A percentile compares a stretch with the other conserved stretches of the same genome.
Conservation (phyloP, 2,888 invertebrate species). For the Amphipyra berbera region DNA sequence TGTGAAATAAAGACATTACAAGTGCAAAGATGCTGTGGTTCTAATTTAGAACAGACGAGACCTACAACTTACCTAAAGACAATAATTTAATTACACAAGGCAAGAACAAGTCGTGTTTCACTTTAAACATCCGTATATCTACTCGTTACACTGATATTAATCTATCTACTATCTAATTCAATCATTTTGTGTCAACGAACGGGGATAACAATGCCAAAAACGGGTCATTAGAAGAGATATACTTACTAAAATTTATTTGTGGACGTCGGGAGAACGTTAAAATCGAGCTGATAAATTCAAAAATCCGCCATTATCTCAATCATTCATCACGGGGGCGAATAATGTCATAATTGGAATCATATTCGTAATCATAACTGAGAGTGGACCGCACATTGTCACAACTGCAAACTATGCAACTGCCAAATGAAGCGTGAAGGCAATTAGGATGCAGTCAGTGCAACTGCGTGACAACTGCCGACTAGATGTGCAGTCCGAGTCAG, state of each 20-base stretch:
- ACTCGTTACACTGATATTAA: slow-evolving; percentile 60
- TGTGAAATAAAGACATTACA: slow-evolving; percentile 43
- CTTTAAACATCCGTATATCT: slow-evolving; percentile 53
- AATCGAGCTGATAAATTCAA: slow-evolving; percentile 50
- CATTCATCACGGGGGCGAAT: too few species aligned
- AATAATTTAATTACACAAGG: slow-evolving; percentile 67
- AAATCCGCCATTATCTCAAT: slow-evolving; percentile 32
- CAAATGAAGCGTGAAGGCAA: too few species aligned
- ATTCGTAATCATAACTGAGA: too few species aligned
- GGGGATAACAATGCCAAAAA: slow-evolving; percentile 68
- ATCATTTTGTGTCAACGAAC: slow-evolving; percentile 60
- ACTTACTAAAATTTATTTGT: slow-evolving; percentile 53
- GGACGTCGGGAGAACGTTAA: slow-evolving; percentile 56
- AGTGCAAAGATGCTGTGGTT: slow-evolving; percentile 56
- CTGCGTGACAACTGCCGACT: too few species aligned
- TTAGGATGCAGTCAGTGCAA: too few species aligned
- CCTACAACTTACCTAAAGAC: slow-evolving; percentile 57
- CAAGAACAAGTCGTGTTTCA: slow-evolving; percentile 71
- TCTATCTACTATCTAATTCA: slow-evolving; percentile 58
- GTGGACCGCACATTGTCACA: too few species aligned
- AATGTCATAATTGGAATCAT: too few species aligned
- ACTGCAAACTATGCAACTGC: too few species aligned
- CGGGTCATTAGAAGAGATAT: slow-evolving; percentile 61
- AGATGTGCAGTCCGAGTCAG: too few species aligned
- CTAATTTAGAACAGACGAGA: slow-evolving; percentile 50